phyloP scores from a whole-genome alignment of 2,888 invertebrate species.

The Tupiocoris notatus region DNA sequence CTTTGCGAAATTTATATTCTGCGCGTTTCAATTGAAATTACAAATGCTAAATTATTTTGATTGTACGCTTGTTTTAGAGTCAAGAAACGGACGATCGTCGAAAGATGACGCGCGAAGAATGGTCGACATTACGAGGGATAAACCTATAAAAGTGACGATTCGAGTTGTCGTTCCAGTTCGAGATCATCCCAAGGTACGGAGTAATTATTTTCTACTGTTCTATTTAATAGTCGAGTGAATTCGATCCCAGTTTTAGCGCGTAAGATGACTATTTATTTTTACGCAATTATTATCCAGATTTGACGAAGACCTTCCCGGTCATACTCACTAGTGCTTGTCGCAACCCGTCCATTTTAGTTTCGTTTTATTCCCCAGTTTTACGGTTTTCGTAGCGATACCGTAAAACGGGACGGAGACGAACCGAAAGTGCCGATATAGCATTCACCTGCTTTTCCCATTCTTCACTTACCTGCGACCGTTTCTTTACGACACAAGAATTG shows the following conservation, averaged over 20 bases:
- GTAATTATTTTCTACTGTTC: no score
- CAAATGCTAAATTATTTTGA: no score
- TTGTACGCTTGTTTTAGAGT: no score
- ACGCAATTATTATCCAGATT: no score
- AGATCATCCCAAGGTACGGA: conserved; percentile 71
- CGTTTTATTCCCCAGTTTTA: neutral
- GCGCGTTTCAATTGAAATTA: no score
- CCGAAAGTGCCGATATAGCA: neutral
- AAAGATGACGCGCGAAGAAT: conserved; percentile 60
- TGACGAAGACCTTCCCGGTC: no score
- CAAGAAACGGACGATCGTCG: conserved; percentile 41
- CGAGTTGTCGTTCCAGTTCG: conserved; percentile 81
- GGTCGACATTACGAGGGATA: conserved; percentile 83
- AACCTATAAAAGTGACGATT: conserved; percentile 82
- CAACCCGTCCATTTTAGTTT: neutral
- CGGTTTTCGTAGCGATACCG: neutral
- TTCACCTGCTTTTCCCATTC: neutral
- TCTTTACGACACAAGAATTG: neutral
- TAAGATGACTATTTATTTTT: no score
- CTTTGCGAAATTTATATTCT: no score
- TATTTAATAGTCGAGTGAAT: no score
- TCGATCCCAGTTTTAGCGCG: no score
- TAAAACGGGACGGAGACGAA: neutral
- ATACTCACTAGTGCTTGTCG: neutral
- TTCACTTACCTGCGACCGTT: neutral